Evolutionary conservation across 2,888 invertebrate species (phyloP).

Genomic region (Drosophila mulleri): DNA sequence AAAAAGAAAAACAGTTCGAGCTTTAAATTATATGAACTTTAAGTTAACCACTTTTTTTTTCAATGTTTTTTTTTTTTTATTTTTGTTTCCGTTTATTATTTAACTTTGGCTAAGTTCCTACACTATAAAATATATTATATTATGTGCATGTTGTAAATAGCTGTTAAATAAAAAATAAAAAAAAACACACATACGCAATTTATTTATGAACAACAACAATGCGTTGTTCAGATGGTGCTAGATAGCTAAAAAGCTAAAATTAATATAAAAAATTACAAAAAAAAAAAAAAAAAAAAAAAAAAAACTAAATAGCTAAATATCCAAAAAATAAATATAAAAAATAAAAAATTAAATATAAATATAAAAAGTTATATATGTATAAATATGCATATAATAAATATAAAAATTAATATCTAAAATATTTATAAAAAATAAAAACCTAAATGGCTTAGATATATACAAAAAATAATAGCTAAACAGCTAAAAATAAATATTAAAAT

Average conservation of each 20-base stretch:
- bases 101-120: constrained; percentile 14
- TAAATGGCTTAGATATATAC: too few species aligned
- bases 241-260: background rate
- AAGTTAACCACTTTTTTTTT: background rate
- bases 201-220: too few species aligned
- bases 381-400: too few species aligned
- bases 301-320: too few species aligned
- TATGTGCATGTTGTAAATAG: constrained; percentile 16
- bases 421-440: too few species aligned
- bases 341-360: too few species aligned
- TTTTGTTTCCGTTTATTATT: background rate
- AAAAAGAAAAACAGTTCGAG: background rate
- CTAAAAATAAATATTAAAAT: too few species aligned
- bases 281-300: too few species aligned
- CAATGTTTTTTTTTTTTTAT: background rate
- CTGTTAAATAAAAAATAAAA: background rate
- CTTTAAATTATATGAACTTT: background rate
- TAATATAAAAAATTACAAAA: background rate
- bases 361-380: too few species aligned
- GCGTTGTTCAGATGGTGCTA: background rate
- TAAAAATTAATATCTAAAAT: too few species aligned
- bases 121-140: background rate
- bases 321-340: too few species aligned
- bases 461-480: too few species aligned
- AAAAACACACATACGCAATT: background rate